These are phyloP conservation scores for Tetrapedia diversipes DNA, from an alignment of 2,888 invertebrate genomes.

Conservation along the genomic window DNA sequence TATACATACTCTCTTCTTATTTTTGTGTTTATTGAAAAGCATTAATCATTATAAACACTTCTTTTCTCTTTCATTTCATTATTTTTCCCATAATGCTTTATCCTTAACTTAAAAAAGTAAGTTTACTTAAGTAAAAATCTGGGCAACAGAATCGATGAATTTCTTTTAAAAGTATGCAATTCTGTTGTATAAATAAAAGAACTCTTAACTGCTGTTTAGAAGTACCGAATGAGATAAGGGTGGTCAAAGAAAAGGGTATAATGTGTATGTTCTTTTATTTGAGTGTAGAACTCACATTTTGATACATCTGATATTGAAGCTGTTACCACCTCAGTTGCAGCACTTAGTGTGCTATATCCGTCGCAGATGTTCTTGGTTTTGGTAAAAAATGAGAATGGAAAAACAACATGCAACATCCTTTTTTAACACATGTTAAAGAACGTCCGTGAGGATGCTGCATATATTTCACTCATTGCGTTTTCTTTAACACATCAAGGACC, in stretches of 20 bases:
- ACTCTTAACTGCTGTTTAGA: background rate
- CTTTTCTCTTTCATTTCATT: background rate
- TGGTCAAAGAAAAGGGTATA: conserved; percentile 1
- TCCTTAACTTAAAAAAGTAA: background rate
- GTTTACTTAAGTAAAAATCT: no score
- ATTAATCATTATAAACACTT: background rate
- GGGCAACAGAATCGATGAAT: no score
- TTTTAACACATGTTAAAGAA: conserved; percentile 34
- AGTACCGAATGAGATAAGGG: background rate
- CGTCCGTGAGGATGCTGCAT: conserved; percentile 19
- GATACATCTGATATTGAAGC: conserved; percentile 74
- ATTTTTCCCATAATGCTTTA: background rate
- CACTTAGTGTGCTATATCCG: conserved; percentile 44
- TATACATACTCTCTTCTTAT: conserved; percentile 2
- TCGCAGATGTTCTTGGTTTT: conserved; percentile 63
- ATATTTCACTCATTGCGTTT: conserved; percentile 8
- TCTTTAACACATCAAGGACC: conserved; percentile 23
- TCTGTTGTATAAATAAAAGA: background rate
- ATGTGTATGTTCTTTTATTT: conserved; percentile 78
- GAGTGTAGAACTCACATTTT: conserved; percentile 75
- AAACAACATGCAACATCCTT: conserved; percentile 51
- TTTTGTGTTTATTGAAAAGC: conserved; percentile 6
- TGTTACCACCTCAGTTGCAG: conserved; percentile 61
- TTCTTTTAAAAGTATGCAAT: background rate
- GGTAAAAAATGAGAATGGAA: conserved; percentile 58